phyloP scores from a whole-genome alignment of 2,797 vertebrate species.

The Fistularia tabacaria region DNA sequence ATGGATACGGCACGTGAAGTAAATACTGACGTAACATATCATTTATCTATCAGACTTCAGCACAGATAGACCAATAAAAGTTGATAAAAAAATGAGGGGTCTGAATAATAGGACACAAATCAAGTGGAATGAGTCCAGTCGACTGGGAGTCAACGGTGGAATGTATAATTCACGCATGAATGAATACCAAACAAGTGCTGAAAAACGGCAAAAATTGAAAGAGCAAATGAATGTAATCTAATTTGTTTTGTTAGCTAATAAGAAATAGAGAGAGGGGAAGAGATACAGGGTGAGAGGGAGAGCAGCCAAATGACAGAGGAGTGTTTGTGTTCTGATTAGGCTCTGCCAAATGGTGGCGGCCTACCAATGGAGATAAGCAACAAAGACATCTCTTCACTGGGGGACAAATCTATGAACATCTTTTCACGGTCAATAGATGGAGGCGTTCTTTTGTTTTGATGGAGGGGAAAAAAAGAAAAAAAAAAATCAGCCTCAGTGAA shows the following conservation, averaged over 20 bases:
- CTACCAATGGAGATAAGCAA: conserved; percentile 70
- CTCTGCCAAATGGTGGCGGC: conserved; percentile 67
- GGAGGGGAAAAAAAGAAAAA: conserved; percentile 19
- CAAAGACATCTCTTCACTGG: conserved; percentile 69
- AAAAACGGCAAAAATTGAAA: conserved; percentile 14
- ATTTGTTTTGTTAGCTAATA: conserved; percentile 46
- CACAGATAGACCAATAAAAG: too few species aligned
- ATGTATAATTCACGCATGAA: background rate
- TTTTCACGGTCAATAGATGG: conserved; percentile 63
- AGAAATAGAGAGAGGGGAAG: conserved; percentile 38
- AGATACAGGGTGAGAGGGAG: conserved; percentile 45
- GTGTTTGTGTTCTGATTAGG: conserved; percentile 78
- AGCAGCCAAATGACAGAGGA: conserved; percentile 74
- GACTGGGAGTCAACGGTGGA: too few species aligned
- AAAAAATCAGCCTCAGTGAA: conserved; percentile 21
- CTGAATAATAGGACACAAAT: too few species aligned
- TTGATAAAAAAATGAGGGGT: too few species aligned
- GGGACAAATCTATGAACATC: conserved; percentile 66
- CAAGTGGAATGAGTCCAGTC: too few species aligned
- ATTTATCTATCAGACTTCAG: too few species aligned
- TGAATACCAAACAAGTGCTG: background rate
- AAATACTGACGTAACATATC: too few species aligned
- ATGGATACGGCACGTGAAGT: too few species aligned
- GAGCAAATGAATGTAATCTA: conserved; percentile 8
- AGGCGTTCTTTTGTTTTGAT: conserved; percentile 62